A percentile compares a stretch with the other conserved stretches of the same genome.
Evolutionary conservation across 2,888 invertebrate species (phyloP).

Genomic region (Drosophila pegasa): DNA sequence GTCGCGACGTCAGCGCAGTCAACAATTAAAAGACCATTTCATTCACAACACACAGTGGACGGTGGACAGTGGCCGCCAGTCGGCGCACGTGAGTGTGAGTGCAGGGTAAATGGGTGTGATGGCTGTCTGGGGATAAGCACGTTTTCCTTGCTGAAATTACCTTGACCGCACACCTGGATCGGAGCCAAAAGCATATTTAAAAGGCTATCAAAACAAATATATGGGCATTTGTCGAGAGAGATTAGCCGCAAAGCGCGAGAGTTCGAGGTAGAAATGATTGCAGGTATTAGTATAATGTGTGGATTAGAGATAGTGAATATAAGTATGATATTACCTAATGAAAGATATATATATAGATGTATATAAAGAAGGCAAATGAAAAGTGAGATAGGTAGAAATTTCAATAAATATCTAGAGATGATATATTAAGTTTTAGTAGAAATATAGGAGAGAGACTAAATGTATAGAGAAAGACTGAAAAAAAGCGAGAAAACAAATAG

Average conservation of each 20-base stretch:
- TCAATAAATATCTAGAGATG: background rate
- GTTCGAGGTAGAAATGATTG: background rate
- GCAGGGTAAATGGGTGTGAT: conserved; percentile 9
- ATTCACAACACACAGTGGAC: conserved; percentile 63
- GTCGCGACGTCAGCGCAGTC: conserved; percentile 43
- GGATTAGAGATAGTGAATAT: background rate
- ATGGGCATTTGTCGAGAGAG: background rate
- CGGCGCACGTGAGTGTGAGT: conserved; percentile 37
- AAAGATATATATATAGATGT: background rate
- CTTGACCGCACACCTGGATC: conserved; percentile 49
- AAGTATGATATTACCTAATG: no score
- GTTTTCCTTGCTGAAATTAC: conserved; percentile 16
- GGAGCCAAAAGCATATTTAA: conserved; percentile 27
- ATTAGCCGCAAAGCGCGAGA: background rate
- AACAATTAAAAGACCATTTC: conserved; percentile 73
- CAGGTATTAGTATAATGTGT: background rate
- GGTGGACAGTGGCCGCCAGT: conserved; percentile 25
- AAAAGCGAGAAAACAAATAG: background rate
- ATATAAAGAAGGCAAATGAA: background rate
- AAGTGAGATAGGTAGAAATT: background rate
- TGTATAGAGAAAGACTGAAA: background rate
- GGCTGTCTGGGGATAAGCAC: conserved; percentile 11
- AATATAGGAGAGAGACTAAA: background rate
- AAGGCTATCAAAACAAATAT: background rate
- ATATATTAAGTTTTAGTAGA: background rate